These are phyloP conservation scores for Iguana delicatissima DNA, from an alignment of 2,797 vertebrate species.

Conservation along the genomic window DNA sequence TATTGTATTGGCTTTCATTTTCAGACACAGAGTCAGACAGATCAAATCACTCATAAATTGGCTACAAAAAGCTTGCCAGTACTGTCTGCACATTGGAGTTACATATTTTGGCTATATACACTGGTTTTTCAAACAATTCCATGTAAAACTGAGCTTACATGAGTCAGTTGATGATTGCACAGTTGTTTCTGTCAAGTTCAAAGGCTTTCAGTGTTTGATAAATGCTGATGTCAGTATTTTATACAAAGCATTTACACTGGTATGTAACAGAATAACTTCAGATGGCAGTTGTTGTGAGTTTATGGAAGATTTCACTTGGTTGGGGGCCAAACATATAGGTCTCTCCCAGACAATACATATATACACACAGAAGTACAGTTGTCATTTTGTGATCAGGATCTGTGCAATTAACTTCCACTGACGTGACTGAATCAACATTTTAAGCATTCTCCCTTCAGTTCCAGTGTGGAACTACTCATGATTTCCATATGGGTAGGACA, in stretches of 20 bases:
- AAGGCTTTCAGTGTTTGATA: constrained; percentile 39
- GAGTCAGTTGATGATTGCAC: background rate
- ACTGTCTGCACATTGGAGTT: background rate
- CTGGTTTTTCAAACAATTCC: constrained; percentile 34
- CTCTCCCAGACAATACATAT: background rate
- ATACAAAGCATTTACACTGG: background rate
- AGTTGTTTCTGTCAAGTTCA: constrained; percentile 22
- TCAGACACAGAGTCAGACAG: background rate
- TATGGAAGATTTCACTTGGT: constrained; percentile 1
- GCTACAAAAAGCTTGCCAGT: background rate
- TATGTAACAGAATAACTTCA: background rate
- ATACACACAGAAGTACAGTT: background rate
- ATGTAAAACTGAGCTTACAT: constrained; percentile 13
- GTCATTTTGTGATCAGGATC: background rate
- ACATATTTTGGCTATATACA: constrained; percentile 40
- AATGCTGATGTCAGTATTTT: constrained; percentile 30
- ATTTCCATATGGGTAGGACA: background rate
- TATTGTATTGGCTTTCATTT: constrained; percentile 25
- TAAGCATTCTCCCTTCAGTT: background rate
- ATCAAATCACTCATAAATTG: background rate
- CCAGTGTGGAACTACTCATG: background rate
- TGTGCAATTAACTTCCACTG: background rate
- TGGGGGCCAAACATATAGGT: background rate
- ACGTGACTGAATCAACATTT: background rate
- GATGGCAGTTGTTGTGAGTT: background rate